Percentiles rank a stretch among this genome's conserved stretches.
Conservation (phyloP, 2,888 invertebrate species). For the Limnephilus lunatus region DNA sequence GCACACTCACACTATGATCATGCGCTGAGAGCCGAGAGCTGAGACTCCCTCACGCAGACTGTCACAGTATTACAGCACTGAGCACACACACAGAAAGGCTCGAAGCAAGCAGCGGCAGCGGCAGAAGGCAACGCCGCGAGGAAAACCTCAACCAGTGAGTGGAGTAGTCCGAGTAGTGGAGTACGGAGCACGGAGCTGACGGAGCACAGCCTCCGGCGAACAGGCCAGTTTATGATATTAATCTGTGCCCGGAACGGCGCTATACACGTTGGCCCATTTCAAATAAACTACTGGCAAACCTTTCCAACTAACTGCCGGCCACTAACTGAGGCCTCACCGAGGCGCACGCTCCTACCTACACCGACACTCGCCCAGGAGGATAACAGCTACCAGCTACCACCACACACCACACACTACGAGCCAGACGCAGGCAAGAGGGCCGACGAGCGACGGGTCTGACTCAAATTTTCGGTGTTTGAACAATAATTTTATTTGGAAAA, state of each 20-base stretch:
- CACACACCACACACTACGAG: neutral
- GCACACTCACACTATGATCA: neutral
- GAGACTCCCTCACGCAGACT: neutral
- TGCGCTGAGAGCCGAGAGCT: neutral
- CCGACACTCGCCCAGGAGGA: neutral
- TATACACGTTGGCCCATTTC: neutral
- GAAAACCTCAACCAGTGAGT: constrained; percentile 57
- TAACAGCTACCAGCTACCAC: neutral
- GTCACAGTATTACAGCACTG: neutral
- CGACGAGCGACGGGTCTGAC: neutral
- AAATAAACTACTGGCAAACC: constrained; percentile 1
- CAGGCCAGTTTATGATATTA: neutral
- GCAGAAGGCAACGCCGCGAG: constrained; percentile 45
- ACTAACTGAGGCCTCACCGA: neutral
- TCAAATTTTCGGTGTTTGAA: neutral
- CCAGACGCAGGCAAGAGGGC: neutral
- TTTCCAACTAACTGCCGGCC: constrained; percentile 8
- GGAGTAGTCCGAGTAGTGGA: constrained; percentile 20
- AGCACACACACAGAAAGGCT: neutral
- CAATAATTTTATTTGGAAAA: neutral
- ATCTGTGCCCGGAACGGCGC: neutral
- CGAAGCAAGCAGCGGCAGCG: neutral
- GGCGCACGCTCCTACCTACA: neutral
- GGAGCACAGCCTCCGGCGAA: constrained; percentile 25
- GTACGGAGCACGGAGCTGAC: neutral